Percentiles rank a stretch among this genome's conserved stretches.
Evolutionary conservation across 2,888 invertebrate genomes (phyloP).

Genomic region (Liposcelis brunnea): DNA sequence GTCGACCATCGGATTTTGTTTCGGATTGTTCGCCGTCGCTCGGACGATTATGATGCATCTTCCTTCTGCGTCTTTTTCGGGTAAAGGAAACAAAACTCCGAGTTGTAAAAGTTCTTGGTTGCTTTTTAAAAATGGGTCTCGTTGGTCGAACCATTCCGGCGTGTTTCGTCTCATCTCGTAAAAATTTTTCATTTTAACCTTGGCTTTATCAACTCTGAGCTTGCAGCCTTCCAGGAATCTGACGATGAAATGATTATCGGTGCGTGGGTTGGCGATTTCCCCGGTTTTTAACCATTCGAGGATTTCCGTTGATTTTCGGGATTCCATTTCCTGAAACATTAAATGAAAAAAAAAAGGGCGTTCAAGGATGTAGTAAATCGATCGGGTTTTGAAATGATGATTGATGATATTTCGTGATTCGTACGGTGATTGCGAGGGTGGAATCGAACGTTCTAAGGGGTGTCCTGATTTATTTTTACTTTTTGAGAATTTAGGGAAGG

Average conservation of each 20-base stretch:
- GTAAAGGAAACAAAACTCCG: slow-evolving; percentile 42
- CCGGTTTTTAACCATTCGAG: no score
- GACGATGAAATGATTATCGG: slow-evolving; percentile 32
- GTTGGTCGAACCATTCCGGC: slow-evolving; percentile 38
- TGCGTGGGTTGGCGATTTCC: not conserved
- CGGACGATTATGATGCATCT: slow-evolving; percentile 40
- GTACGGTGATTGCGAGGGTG: no score
- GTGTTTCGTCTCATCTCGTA: slow-evolving; percentile 35
- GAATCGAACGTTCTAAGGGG: no score
- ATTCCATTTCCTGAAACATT: no score
- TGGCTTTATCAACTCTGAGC: slow-evolving; percentile 37
- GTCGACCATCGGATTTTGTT: slow-evolving; percentile 34
- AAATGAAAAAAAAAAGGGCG: no score
- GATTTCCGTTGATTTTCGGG: no score
- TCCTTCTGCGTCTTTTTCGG: slow-evolving; percentile 30
- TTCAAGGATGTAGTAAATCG: no score
- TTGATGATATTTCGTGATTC: no score
- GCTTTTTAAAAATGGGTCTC: no score
- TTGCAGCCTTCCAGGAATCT: slow-evolving; percentile 43
- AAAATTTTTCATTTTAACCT: slow-evolving; percentile 37
- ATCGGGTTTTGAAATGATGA: no score
- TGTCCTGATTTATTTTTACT: no score
- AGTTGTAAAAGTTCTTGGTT: slow-evolving; percentile 33
- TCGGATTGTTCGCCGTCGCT: slow-evolving; percentile 39
- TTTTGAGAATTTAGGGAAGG: no score